These are phyloP conservation scores for Lepus europaeus DNA, from an alignment of 2,113 vertebrate genomes.

Conservation along the genomic window DNA sequence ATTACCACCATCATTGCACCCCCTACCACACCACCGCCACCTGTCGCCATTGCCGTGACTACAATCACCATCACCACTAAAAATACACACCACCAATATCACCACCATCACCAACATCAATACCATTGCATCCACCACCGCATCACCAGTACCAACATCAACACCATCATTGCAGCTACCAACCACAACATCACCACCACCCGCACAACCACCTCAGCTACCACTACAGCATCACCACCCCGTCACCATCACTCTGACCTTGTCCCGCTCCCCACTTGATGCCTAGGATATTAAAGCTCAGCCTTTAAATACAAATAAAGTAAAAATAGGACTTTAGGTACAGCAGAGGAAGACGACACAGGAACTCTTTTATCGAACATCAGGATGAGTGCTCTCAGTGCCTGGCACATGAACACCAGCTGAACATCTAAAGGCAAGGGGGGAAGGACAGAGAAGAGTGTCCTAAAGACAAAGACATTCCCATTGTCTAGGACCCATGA, in stretches of 20 bases:
- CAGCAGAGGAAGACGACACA: neutral
- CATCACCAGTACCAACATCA: neutral
- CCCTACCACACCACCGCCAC: too few species aligned
- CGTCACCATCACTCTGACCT: neutral
- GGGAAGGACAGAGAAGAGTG: neutral
- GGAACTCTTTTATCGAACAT: neutral
- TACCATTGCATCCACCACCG: neutral
- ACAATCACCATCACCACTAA: neutral
- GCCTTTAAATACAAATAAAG: neutral
- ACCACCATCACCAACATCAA: neutral
- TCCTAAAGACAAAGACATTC: neutral
- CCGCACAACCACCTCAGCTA: too few species aligned
- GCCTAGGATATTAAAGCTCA: neutral
- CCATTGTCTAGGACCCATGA: neutral
- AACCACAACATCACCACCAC: too few species aligned
- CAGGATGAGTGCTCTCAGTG: neutral
- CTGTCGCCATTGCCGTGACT: too few species aligned
- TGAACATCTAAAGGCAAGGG: neutral
- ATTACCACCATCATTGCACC: neutral
- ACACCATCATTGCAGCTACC: neutral
- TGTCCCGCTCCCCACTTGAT: neutral
- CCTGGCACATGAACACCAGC: neutral
- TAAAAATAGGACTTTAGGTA: neutral
- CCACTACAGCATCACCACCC: neutral
- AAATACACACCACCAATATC: too few species aligned